Evolutionary conservation across 2,797 vertebrate genomes (phyloP).

Genomic region (Emys orbicularis): DNA sequence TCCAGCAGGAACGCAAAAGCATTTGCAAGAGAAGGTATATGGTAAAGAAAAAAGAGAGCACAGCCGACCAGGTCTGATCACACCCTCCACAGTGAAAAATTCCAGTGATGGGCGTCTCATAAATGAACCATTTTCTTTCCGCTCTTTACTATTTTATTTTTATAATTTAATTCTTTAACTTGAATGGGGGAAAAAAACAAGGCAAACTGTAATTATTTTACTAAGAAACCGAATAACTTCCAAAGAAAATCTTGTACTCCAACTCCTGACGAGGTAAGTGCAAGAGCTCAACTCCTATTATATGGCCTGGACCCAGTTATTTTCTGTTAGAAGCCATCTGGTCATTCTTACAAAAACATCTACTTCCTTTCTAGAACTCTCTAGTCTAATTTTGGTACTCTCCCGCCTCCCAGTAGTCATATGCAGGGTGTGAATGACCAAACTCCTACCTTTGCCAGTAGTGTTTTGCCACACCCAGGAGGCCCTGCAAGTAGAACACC

Average conservation of each 20-base stretch:
- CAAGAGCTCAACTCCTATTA: neutral
- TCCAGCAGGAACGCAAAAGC: neutral
- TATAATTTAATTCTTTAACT: neutral
- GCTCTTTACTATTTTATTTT: neutral
- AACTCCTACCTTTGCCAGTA: conserved; percentile 92
- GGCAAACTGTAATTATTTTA: neutral
- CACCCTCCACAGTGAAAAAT: neutral
- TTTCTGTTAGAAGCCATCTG: neutral
- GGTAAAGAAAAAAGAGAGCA: neutral
- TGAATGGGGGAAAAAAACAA: too few species aligned
- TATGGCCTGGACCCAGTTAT: neutral
- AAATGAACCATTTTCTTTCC: neutral
- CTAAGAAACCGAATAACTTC: neutral
- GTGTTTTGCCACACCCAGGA: conserved; percentile 96
- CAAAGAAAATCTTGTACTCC: neutral
- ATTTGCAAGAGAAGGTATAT: neutral
- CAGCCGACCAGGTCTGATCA: neutral
- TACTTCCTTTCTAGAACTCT: neutral
- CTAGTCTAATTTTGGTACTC: neutral
- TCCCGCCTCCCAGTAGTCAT: neutral
- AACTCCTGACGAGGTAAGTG: neutral
- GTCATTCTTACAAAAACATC: neutral
- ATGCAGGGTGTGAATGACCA: neutral
- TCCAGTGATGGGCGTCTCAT: neutral
- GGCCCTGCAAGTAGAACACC: conserved; percentile 95